Evolutionary conservation across 1,140 invertebrate genomes (phyloP).

Genomic region (Caenorhabditis remanei): DNA sequence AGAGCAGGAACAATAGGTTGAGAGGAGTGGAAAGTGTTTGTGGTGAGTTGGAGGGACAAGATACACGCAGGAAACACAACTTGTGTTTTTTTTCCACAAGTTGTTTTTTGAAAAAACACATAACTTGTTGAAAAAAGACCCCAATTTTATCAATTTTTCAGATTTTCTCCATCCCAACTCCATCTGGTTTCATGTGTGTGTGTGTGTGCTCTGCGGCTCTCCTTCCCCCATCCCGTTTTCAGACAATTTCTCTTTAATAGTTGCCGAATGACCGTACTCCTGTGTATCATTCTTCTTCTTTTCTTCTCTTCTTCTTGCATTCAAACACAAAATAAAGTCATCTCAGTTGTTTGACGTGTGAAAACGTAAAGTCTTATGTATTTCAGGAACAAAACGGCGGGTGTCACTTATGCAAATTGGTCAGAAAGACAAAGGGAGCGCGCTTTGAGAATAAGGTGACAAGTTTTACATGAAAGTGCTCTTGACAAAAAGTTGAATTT

Average conservation of each 20-base stretch:
- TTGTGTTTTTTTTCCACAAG: no score
- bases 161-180: background rate
- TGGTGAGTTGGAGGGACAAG: no score
- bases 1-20: background rate
- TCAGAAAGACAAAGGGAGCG: background rate
- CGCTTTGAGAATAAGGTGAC: background rate
- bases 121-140: no score
- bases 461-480: background rate
- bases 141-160: constrained; percentile 7
- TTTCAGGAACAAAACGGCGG: background rate
- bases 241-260: background rate
- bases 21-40: background rate
- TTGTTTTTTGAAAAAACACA: no score
- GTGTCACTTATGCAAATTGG: constrained; percentile 36
- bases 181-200: background rate
- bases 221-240: background rate
- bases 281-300: background rate
- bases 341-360: constrained; percentile 38
- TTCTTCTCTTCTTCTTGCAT: background rate
- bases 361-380: background rate
- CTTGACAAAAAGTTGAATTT: no score
- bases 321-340: constrained; percentile 36
- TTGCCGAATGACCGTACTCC: constrained; percentile 18
- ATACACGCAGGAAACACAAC: no score
- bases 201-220: background rate